Evolutionary conservation across 2,797 vertebrate genomes (phyloP), one percentile per base, ranked within the genome.

Genomic region (Epinephelus malabaricus): DNA sequence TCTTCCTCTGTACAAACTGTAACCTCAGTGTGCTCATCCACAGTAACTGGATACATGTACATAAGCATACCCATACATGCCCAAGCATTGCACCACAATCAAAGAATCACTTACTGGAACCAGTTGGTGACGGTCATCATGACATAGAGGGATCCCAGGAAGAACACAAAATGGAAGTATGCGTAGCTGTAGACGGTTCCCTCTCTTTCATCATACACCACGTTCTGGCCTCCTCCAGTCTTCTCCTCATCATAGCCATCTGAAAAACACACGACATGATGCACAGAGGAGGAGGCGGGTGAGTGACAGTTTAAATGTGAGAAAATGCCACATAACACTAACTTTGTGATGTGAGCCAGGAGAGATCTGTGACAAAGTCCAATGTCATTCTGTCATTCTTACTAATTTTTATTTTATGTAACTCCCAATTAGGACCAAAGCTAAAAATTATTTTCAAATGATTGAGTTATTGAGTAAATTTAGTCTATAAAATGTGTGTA

Each of bases 61-160:
- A 17, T 49, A 19, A 34, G 17, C 19, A 34, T 19, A 25, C 3
- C 17, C 0, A 14, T 15, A 51, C 17, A 60, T 21, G 17, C 4
- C 18, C 1, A 5, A 53, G 6, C 30, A 47, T 3, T 27, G 46
- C 3, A 40, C 7, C 10, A 53, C 5, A 25, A 12, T 25, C 17
- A n/a, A 15, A 55, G 49, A 14, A 13, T 45, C 17, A 96, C 98
- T 97, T 94, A 99, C 98, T 99, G 96, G 94, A 99, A 99, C 98
- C 98, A 99, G 84, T 98, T 98, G 88, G 98, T 99, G 82, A 98
- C 93, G 0, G 97, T 99, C 98, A 99, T 99, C 98, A 99, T 99
- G 91, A 99, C 96, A 0, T 99, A 99, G 15, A 99, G 97, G 0
- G 98, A 99, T 53, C 97, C 98, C 73, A 99, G 91, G 84, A 98